Percentiles rank a stretch among this genome's conserved stretches.
These are phyloP conservation scores for Tiliacea aurago DNA, from an alignment of 2,888 invertebrate species.

Conservation along the genomic window DNA sequence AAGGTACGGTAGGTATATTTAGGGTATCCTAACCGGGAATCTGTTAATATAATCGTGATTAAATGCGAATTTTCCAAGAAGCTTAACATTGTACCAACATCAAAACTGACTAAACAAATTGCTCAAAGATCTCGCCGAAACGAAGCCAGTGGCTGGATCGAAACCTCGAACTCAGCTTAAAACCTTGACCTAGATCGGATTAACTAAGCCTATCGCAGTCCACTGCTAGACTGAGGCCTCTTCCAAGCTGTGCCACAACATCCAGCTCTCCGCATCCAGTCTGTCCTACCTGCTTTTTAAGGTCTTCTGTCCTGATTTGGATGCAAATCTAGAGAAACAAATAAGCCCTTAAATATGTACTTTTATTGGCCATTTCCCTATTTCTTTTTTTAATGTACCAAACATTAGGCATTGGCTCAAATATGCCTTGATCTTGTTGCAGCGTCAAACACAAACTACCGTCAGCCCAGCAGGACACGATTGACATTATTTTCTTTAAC, in stretches of 20 bases:
- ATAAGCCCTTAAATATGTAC: background rate
- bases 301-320: no score
- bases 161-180: background rate
- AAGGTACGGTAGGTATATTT: background rate
- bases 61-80: background rate
- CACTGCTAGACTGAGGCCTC: background rate
- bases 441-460: slow-evolving; percentile 47
- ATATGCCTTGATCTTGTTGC: slow-evolving; percentile 51
- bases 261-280: background rate
- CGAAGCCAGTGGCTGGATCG: background rate
- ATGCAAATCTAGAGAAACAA: background rate
- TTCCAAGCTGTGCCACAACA: background rate
- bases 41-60: background rate
- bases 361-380: background rate
- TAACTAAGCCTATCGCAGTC: background rate
- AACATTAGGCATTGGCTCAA: slow-evolving; percentile 17
- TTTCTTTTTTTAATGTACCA: slow-evolving; percentile 2
- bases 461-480: slow-evolving; percentile 48
- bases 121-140: no score
- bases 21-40: no score
- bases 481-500: slow-evolving; percentile 55
- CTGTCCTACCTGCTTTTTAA: background rate
- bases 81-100: background rate
- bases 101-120: background rate
- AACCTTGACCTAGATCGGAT: background rate